Evolutionary conservation across 2,113 vertebrate species (phyloP).

Genomic region (Rhinolophus sinicus): DNA sequence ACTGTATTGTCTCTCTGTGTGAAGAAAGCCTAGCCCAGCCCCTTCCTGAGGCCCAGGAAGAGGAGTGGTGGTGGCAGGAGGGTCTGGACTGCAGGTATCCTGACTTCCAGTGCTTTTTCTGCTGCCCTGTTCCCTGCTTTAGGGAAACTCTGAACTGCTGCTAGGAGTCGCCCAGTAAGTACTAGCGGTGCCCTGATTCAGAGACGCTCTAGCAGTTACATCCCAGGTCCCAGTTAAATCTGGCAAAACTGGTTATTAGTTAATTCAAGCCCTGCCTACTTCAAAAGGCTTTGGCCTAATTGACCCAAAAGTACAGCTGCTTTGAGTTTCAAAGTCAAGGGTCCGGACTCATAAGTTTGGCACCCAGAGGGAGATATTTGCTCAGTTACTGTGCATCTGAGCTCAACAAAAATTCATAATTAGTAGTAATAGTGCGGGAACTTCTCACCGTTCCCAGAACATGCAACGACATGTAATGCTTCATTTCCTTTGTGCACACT

Average conservation of each 20-base stretch:
- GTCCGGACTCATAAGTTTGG: background rate
- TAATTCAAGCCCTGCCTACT: background rate
- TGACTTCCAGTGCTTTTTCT: background rate
- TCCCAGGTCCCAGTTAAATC: background rate
- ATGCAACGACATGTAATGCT: background rate
- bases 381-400: background rate
- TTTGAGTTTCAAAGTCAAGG: constrained; percentile 4
- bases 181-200: background rate
- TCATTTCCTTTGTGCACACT: background rate
- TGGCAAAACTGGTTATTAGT: background rate
- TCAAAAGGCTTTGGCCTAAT: background rate
- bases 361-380: background rate
- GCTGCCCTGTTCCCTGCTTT: no score
- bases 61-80: no score
- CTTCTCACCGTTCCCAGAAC: background rate
- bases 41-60: background rate
- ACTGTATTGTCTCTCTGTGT: background rate
- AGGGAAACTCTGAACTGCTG: background rate
- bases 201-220: background rate
- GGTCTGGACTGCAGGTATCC: no score
- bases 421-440: background rate
- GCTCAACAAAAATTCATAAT: constrained; percentile 40
- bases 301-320: background rate
- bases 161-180: background rate
- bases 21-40: background rate